A percentile compares a stretch with the other conserved stretches of the same genome.
phyloP scores from a whole-genome alignment of 1,140 invertebrate species.

The Acromyrmex echinatior region DNA sequence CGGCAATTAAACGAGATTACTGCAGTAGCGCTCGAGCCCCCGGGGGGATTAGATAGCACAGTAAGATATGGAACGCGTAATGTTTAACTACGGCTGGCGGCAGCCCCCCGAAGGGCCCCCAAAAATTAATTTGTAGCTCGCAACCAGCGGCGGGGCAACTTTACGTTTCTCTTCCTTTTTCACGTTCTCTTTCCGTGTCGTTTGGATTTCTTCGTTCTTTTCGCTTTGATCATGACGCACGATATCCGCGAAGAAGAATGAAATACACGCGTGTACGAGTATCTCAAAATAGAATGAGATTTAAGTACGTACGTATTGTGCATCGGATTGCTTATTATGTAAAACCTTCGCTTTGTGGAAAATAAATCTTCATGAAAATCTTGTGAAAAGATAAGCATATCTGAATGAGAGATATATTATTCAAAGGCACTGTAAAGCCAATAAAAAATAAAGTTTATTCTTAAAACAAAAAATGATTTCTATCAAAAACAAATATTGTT shows the following conservation, averaged over 20 bases:
- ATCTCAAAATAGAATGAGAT: slow-evolving; percentile 7
- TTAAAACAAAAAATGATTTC: neutral
- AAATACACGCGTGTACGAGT: slow-evolving; percentile 18
- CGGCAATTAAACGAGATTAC: slow-evolving; percentile 87
- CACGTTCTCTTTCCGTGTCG: slow-evolving; percentile 26
- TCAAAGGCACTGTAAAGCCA: neutral
- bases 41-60: slow-evolving; percentile 85
- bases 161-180: slow-evolving; percentile 44
- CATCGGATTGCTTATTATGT: neutral
- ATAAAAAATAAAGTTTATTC: neutral
- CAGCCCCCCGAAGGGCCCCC: slow-evolving; percentile 80
- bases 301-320: neutral
- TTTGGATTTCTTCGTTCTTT: slow-evolving; percentile 65
- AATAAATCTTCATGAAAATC: neutral
- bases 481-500: neutral
- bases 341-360: slow-evolving; percentile 2
- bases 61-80: slow-evolving; percentile 87
- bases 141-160: too few species aligned
- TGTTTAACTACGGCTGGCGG: slow-evolving; percentile 85
- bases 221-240: slow-evolving; percentile 67
- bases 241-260: slow-evolving; percentile 48
- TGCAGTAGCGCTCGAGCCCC: slow-evolving; percentile 83
- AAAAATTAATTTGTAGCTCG: too few species aligned
- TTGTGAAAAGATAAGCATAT: neutral
- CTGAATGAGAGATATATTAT: neutral